Conservation (phyloP, 2,113 vertebrate species). For the Mastomys coucha region DNA sequence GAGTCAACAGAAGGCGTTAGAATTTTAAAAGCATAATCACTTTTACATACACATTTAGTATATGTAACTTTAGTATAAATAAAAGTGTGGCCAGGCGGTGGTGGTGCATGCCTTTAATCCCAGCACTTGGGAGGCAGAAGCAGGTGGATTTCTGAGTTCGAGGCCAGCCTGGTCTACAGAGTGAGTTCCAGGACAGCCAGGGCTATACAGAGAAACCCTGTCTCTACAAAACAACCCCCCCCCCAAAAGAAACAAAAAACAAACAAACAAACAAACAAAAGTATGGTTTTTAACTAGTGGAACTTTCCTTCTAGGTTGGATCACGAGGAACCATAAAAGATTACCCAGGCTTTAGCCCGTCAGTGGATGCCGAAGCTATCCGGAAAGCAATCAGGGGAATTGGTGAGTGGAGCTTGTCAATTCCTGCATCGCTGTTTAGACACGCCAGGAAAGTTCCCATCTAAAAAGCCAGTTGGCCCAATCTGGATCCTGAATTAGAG, state of each 20-base stretch:
- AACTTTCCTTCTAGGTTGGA: slow-evolving; percentile 84
- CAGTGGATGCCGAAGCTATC: slow-evolving; percentile 89
- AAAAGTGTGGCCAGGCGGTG: too few species aligned
- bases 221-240: too few species aligned
- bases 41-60: background rate
- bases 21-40: background rate
- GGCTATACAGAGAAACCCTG: too few species aligned
- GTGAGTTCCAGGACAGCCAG: too few species aligned
- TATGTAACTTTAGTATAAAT: background rate
- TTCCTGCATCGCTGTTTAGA: background rate
- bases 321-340: slow-evolving; percentile 89
- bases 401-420: slow-evolving; percentile 84
- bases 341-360: slow-evolving; percentile 87
- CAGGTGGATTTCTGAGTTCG: too few species aligned
- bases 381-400: slow-evolving; percentile 90
- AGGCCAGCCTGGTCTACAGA: too few species aligned
- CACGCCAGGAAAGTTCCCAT: background rate
- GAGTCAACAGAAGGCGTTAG: background rate
- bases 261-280: too few species aligned
- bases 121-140: too few species aligned
- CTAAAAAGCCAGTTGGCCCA: background rate
- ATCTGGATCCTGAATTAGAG: background rate
- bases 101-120: too few species aligned
- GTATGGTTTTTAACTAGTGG: background rate
- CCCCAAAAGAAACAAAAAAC: too few species aligned